Percentiles rank a stretch among this genome's conserved stretches.
Conservation (phyloP, 2,888 invertebrate species). For the Diarsia rubi region DNA sequence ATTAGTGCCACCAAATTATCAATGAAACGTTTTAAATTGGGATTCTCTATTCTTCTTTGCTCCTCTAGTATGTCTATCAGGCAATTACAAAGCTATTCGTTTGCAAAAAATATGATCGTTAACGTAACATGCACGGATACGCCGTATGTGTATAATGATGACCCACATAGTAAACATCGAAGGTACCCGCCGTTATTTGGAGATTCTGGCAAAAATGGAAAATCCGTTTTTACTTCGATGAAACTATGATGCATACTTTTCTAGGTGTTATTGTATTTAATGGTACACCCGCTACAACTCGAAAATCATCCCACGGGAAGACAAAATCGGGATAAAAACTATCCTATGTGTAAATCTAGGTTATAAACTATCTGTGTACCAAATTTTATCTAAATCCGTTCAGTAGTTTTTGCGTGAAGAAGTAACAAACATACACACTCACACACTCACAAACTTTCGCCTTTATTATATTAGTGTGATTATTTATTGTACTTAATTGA, state of each 20-base stretch:
- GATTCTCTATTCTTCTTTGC: conserved; percentile 28
- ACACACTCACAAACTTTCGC: no score
- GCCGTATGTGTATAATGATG: conserved; percentile 2
- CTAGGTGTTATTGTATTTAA: no score
- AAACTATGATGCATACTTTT: no score
- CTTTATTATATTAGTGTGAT: conserved; percentile 21
- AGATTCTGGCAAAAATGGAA: background rate
- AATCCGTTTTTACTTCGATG: background rate
- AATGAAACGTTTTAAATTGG: background rate
- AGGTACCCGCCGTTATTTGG: conserved; percentile 8
- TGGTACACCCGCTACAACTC: no score
- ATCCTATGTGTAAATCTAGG: no score
- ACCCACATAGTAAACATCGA: background rate
- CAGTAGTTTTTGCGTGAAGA: no score
- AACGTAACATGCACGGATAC: conserved; percentile 40
- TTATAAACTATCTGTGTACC: no score
- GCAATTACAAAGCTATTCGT: conserved; percentile 24
- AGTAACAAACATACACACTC: no score
- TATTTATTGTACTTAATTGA: conserved; percentile 14
- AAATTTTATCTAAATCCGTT: no score
- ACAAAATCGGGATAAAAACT: no score
- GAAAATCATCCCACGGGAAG: no score
- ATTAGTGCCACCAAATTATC: background rate
- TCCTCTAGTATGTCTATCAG: conserved; percentile 2
- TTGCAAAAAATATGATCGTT: conserved; percentile 35